Percentiles rank a stretch among this genome's conserved stretches.
Evolutionary conservation across 2,888 invertebrate genomes (phyloP).

Genomic region (Brachypalpus laphriformis): DNA sequence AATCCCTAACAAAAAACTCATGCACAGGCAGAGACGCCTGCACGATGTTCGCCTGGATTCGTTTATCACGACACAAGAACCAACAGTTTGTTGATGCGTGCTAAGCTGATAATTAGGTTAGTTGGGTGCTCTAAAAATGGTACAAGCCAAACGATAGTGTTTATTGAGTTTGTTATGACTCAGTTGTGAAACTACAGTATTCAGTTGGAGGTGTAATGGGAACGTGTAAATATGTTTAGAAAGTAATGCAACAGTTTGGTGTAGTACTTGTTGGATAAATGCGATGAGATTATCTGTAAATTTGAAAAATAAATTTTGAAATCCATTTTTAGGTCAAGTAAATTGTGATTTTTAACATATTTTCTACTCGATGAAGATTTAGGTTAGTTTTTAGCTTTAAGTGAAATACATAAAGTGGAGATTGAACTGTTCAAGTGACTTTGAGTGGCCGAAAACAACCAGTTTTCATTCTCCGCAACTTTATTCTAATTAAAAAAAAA

Average conservation of each 20-base stretch:
- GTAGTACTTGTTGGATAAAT: background rate
- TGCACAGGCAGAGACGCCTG: background rate
- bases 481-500: no score
- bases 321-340: background rate
- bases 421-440: no score
- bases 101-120: slow-evolving; percentile 24
- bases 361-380: background rate
- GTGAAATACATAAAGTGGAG: no score
- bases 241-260: background rate
- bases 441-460: no score
- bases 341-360: background rate
- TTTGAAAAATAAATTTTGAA: background rate
- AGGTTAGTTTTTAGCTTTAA: background rate
- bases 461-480: no score
- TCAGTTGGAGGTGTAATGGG: background rate
- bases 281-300: background rate
- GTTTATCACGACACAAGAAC: slow-evolving; percentile 6
- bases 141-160: background rate
- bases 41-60: slow-evolving; percentile 5
- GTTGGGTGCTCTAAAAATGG: slow-evolving; percentile 18
- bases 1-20: background rate
- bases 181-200: slow-evolving; percentile 18
- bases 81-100: slow-evolving; percentile 1
- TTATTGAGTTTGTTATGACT: slow-evolving; percentile 11
- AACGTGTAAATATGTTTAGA: background rate